Evolutionary conservation across 2,797 vertebrate species (phyloP).

Genomic region (Tadarida brasiliensis): DNA sequence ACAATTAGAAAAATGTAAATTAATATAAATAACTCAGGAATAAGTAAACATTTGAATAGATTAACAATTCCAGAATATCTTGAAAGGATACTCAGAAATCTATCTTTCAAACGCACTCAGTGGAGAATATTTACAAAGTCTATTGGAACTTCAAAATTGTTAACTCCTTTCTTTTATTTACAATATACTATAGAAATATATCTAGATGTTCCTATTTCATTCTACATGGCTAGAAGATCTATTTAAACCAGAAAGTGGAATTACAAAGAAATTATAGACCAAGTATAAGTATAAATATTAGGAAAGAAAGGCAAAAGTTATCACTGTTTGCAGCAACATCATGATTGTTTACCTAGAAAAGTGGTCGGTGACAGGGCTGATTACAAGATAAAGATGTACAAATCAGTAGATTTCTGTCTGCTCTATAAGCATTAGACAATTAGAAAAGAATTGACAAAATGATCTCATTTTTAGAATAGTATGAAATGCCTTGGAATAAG

Average conservation of each 20-base stretch:
- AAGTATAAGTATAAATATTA: slow-evolving; percentile 20
- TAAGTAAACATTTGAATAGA: slow-evolving; percentile 48
- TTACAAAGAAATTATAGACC: not conserved
- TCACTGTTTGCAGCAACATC: not conserved
- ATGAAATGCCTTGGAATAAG: not conserved
- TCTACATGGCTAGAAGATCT: not conserved
- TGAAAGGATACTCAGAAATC: slow-evolving; percentile 36
- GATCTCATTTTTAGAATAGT: slow-evolving; percentile 34
- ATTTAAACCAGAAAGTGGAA: slow-evolving; percentile 35
- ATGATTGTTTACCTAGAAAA: slow-evolving; percentile 42
- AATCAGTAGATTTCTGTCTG: not conserved
- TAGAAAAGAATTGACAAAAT: not conserved
- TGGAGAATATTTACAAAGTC: not conserved
- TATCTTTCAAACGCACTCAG: not conserved
- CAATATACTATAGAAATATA: not conserved
- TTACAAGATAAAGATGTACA: not conserved
- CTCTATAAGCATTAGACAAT: not conserved
- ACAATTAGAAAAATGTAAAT: not conserved
- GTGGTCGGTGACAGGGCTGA: not conserved
- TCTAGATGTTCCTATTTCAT: not conserved
- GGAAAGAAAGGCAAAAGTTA: not conserved
- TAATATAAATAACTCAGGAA: slow-evolving; percentile 44
- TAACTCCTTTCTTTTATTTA: slow-evolving; percentile 25
- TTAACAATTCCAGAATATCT: not conserved
- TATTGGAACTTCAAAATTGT: slow-evolving; percentile 13